These are phyloP conservation scores for Mixornis gularis DNA, from an alignment of 2,113 vertebrate species.

Conservation along the genomic window DNA sequence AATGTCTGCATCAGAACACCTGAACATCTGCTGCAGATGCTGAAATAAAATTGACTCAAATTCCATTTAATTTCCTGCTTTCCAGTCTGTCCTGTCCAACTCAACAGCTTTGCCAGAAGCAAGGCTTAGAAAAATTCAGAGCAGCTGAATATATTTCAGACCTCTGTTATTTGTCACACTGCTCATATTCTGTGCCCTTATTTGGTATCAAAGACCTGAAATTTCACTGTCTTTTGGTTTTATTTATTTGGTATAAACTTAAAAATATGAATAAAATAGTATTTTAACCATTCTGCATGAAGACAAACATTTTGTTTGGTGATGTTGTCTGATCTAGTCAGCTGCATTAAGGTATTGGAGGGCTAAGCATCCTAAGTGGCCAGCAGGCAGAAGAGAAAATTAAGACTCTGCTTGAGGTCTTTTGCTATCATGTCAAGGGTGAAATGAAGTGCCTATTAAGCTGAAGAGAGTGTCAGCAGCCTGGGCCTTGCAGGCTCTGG, in stretches of 20 bases:
- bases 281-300: neutral
- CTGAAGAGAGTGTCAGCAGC: neutral
- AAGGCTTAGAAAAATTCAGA: slow-evolving; percentile 19
- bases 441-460: neutral
- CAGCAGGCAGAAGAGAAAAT: slow-evolving; percentile 4
- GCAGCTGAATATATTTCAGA: neutral
- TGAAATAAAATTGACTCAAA: slow-evolving; percentile 43
- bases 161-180: neutral
- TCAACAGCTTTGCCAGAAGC: neutral
- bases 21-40: slow-evolving; percentile 28
- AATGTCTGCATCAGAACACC: slow-evolving; percentile 12
- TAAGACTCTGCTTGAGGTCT: slow-evolving; percentile 1
- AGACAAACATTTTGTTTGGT: neutral
- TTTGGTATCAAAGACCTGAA: neutral
- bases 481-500: neutral
- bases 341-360: neutral
- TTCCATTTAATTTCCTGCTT: slow-evolving; percentile 4
- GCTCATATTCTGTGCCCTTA: neutral
- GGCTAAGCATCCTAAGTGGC: neutral
- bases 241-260: neutral
- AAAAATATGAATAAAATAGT: neutral
- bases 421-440: neutral
- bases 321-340: neutral
- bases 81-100: neutral
- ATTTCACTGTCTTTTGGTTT: neutral